Base-by-base conservation (phyloP, 2,888 invertebrate species). In the Boloria selene region DNA sequence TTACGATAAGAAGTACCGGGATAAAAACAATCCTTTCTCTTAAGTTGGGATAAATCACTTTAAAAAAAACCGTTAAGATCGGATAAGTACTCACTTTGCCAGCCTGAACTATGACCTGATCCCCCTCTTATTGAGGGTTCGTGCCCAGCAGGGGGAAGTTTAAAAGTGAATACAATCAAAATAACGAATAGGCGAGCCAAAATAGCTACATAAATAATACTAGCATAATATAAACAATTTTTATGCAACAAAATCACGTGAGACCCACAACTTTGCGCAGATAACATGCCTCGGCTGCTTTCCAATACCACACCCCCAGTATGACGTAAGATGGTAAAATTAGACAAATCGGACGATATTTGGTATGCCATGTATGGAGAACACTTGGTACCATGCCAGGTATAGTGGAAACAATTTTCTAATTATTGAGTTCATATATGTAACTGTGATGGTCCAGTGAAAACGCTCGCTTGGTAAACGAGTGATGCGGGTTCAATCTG, bases 231-330 rank as follows among this genome's bases (percentile, higher is more conserved):
- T 17, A 53, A 60, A 60, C 26, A 17, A 31, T 50, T 18, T 16
- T 13, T 17, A n/a, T 13, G 38, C 51, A 14, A 53, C 22, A n/a
- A 44, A 47, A 64, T 68, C 70, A 70, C 68, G 70, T 72, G 70
- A 66, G 31, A 55, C 72, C 70, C 38, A 70, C 70, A 50, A 58
- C 18, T 51, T 61, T 61, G 54, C 62, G 60, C 38, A 54, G 16
- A 54, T 52, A 7, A 38, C 55, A 56, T 58, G 61, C 51, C 49
- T 31, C 47, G 64, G 56, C 61, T 45, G 1, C 4, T 38, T 59
- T 63, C 68, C 67, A 67, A 56, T 13, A 64, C 56, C 72, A 72
- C 72, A 72, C 72, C 72, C 69, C 72, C 67, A 42, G 53, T 53
- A 22, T 73, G 67, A 71, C 70, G 70, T 69, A 53, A 61, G 50